Conservation (phyloP, 1,140 invertebrate species). For the Telenomus remus region DNA sequence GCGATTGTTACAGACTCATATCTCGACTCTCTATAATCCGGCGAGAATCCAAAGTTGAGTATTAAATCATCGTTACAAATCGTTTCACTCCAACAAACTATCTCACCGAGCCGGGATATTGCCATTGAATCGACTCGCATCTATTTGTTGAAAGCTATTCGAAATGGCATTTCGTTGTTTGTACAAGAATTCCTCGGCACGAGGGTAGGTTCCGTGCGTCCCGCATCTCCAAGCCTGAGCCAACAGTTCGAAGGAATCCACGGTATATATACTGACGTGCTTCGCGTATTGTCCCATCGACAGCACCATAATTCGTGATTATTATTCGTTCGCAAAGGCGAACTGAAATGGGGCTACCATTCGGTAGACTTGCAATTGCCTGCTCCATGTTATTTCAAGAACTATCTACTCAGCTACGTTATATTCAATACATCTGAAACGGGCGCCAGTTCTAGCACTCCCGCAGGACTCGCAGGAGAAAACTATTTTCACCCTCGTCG, state of each 20-base stretch:
- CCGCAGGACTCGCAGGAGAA: slow-evolving; percentile 62
- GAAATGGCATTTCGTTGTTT: slow-evolving; percentile 60
- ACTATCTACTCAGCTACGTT: slow-evolving; percentile 73
- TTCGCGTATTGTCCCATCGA: slow-evolving; percentile 52
- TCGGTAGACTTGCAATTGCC: slow-evolving; percentile 22
- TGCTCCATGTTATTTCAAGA: slow-evolving; percentile 66
- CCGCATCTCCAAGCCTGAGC: slow-evolving; percentile 22
- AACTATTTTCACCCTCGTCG: slow-evolving; percentile 57
- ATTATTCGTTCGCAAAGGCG: slow-evolving; percentile 67
- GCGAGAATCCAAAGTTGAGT: slow-evolving; percentile 38
- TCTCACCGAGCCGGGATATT: slow-evolving; percentile 37
- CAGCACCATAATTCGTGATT: slow-evolving; percentile 67
- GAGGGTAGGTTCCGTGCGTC: slow-evolving; percentile 27
- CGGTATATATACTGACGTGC: slow-evolving; percentile 23
- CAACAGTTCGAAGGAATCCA: slow-evolving; percentile 54
- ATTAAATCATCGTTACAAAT: slow-evolving; percentile 55
- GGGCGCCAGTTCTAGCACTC: slow-evolving; percentile 66
- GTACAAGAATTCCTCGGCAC: slow-evolving; percentile 52
- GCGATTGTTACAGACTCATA: not conserved
- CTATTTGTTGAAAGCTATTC: slow-evolving; percentile 55
- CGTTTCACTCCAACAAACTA: slow-evolving; percentile 54
- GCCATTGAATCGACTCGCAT: slow-evolving; percentile 58
- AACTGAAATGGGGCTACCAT: slow-evolving; percentile 39
- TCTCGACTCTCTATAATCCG: slow-evolving; percentile 22
- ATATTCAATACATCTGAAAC: slow-evolving; percentile 73